Evolutionary conservation across 2,113 vertebrate genomes (phyloP).

Genomic region (Phaethon lepturus): DNA sequence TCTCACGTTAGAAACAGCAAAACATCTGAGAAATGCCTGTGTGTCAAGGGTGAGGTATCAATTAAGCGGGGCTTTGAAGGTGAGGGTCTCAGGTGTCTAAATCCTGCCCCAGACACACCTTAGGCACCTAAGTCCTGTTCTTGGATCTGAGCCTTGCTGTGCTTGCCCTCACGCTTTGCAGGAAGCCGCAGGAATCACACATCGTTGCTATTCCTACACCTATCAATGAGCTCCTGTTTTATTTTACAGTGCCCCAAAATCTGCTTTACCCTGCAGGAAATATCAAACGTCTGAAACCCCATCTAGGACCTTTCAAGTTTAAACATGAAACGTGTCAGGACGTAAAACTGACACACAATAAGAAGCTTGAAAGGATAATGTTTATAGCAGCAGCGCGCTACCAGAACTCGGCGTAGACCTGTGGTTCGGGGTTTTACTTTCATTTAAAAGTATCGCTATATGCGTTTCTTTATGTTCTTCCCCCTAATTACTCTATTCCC

Average conservation of each 20-base stretch:
- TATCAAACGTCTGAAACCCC: neutral
- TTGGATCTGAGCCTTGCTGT: neutral
- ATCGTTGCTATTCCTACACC: neutral
- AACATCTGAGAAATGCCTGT: neutral
- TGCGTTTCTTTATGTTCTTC: neutral
- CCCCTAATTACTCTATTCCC: neutral
- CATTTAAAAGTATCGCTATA: neutral
- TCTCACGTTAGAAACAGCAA: neutral
- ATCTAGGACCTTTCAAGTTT: neutral
- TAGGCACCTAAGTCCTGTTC: neutral
- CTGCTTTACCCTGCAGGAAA: neutral
- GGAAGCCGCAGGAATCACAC: slow-evolving; percentile 4
- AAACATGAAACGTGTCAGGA: neutral
- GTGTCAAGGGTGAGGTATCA: neutral
- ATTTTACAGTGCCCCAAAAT: neutral
- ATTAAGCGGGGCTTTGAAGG: neutral
- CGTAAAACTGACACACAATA: neutral
- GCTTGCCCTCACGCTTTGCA: neutral
- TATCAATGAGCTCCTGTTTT: slow-evolving; percentile 22
- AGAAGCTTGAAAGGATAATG: neutral
- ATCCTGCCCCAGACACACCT: neutral
- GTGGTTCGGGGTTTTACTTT: neutral
- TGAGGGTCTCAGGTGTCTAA: neutral
- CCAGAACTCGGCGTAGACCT: neutral
- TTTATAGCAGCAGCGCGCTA: neutral